Evolutionary conservation across 2,888 invertebrate genomes (phyloP).

Genomic region (Pteria penguin): DNA sequence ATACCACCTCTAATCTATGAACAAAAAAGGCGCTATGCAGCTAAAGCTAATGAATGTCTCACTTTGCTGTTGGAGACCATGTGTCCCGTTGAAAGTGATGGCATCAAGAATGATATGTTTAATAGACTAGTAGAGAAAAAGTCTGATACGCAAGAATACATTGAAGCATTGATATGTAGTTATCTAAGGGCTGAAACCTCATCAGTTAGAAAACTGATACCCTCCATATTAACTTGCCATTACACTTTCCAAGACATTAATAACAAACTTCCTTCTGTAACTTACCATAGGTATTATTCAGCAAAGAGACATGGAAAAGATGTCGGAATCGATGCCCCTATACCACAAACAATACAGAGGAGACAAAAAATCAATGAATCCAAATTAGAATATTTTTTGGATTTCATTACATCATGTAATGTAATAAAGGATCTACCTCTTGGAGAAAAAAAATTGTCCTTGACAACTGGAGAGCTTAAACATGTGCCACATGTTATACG

Average conservation of each 20-base stretch:
- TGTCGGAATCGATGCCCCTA: background rate
- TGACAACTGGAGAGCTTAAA: constrained; percentile 10
- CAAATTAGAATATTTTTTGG: constrained; percentile 5
- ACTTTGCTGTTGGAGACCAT: too few species aligned
- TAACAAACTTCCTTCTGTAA: too few species aligned
- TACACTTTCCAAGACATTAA: too few species aligned
- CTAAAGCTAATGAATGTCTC: too few species aligned
- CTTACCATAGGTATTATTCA: too few species aligned
- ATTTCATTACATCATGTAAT: constrained; percentile 22
- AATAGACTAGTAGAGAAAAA: background rate
- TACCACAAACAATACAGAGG: too few species aligned
- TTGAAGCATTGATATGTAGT: background rate
- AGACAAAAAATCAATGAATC: too few species aligned
- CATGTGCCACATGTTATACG: constrained; percentile 4
- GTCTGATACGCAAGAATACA: background rate
- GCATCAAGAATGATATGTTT: background rate
- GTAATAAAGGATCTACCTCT: too few species aligned
- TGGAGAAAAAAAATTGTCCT: background rate
- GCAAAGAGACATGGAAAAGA: constrained; percentile 10
- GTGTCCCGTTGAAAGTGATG: background rate
- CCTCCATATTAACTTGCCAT: background rate
- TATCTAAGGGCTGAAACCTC: too few species aligned
- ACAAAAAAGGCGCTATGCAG: constrained; percentile 2
- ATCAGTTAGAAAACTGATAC: constrained; percentile 2
- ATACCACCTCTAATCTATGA: background rate